A percentile compares a stretch with the other conserved stretches of the same genome.
phyloP scores from a whole-genome alignment of 2,888 invertebrate genomes.

The Hydroisotoma schaefferi region DNA sequence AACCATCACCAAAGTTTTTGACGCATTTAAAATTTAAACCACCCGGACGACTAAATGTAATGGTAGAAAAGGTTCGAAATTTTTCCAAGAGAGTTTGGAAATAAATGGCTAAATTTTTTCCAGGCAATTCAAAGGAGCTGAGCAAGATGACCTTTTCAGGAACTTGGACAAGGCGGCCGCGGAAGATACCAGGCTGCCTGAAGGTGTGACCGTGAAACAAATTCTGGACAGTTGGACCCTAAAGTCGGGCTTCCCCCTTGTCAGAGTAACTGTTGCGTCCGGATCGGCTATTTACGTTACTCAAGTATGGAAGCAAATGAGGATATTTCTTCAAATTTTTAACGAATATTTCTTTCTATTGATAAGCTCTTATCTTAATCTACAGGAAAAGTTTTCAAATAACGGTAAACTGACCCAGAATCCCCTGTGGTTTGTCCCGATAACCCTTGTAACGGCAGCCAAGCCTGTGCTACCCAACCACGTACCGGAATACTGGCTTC shows the following conservation, averaged over 20 bases:
- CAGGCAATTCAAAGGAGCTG: slow-evolving; percentile 55
- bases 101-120: too few relatives aligned
- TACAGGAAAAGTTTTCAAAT: too few relatives aligned
- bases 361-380: too few relatives aligned
- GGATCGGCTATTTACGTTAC: background rate
- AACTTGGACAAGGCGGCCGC: slow-evolving; percentile 68
- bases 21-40: too few relatives aligned
- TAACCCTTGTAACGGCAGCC: slow-evolving; percentile 55
- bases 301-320: slow-evolving; percentile 4
- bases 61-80: too few relatives aligned
- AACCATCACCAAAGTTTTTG: too few relatives aligned
- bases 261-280: background rate
- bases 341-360: too few relatives aligned
- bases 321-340: too few relatives aligned
- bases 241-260: slow-evolving; percentile 51
- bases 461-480: slow-evolving; percentile 45
- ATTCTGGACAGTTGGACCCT: slow-evolving; percentile 55
- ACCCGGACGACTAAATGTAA: too few relatives aligned
- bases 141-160: slow-evolving; percentile 78
- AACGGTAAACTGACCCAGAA: too few relatives aligned
- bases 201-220: slow-evolving; percentile 60
- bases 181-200: slow-evolving; percentile 56
- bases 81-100: too few relatives aligned
- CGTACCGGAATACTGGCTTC: slow-evolving; percentile 14
- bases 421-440: slow-evolving; percentile 65